phyloP scores from a whole-genome alignment of 2,797 vertebrate species.

The Phoeniculus purpureus region DNA sequence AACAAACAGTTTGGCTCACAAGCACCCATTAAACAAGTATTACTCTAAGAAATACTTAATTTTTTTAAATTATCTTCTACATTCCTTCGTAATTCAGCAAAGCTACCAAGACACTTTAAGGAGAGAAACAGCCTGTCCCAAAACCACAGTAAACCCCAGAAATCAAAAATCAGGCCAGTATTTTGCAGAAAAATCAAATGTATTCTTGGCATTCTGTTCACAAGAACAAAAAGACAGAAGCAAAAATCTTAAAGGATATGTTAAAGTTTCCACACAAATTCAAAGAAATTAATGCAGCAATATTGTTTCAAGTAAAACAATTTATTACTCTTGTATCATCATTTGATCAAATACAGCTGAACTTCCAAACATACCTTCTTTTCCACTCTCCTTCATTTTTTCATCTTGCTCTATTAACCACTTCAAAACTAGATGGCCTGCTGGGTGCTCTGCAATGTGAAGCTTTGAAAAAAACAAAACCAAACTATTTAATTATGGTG shows the following conservation, averaged over 20 bases:
- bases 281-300: neutral
- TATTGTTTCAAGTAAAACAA: neutral
- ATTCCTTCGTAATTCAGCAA: neutral
- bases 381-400: slow-evolving; percentile 80
- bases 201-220: neutral
- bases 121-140: neutral
- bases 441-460: slow-evolving; percentile 93
- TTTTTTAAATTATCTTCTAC: neutral
- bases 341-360: neutral
- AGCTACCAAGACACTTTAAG: neutral
- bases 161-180: neutral
- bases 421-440: slow-evolving; percentile 94
- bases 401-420: slow-evolving; percentile 95
- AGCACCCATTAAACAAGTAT: neutral
- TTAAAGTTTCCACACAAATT: neutral
- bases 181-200: neutral
- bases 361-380: slow-evolving; percentile 81
- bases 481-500: neutral
- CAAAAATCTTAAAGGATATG: neutral
- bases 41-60: neutral
- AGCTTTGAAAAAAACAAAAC: slow-evolving; percentile 77
- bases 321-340: neutral
- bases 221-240: neutral
- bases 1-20: neutral
- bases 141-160: neutral